A percentile compares a stretch with the other conserved stretches of the same genome.
These are phyloP conservation scores for Listronotus oregonensis DNA, from an alignment of 1,140 invertebrate genomes.

Conservation along the genomic window DNA sequence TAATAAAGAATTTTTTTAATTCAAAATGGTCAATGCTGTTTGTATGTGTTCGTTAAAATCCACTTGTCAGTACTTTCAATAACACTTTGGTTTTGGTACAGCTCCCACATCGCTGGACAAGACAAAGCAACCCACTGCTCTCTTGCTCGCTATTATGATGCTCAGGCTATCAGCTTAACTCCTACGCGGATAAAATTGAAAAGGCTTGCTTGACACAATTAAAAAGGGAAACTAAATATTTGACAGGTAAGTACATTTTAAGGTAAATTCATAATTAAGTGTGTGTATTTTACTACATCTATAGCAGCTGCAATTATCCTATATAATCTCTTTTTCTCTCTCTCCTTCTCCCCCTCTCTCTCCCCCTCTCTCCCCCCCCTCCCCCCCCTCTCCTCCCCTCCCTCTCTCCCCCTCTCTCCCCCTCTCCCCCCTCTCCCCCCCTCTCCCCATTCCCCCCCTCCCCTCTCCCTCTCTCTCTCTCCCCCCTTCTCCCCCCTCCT, in stretches of 20 bases:
- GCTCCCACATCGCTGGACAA: slow-evolving; percentile 98
- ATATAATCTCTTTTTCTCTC: too few relatives aligned
- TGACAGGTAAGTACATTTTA: slow-evolving; percentile 96
- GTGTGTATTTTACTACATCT: too few relatives aligned
- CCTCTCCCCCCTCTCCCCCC: too few relatives aligned
- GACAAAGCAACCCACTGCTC: slow-evolving; percentile 99
- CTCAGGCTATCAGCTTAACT: slow-evolving; percentile 85
- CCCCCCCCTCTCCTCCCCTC: too few relatives aligned
- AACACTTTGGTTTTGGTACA: slow-evolving; percentile 90
- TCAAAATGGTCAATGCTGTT: neutral
- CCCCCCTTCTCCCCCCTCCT: too few relatives aligned
- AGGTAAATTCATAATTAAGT: too few relatives aligned
- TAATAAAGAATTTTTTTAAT: neutral
- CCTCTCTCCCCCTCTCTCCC: too few relatives aligned
- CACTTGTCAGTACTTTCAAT: neutral
- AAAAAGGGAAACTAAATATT: slow-evolving; percentile 81
- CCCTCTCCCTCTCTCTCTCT: too few relatives aligned
- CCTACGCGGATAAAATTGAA: slow-evolving; percentile 88
- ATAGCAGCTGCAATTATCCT: too few relatives aligned
- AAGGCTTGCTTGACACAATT: slow-evolving; percentile 89
- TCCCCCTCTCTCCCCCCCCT: too few relatives aligned
- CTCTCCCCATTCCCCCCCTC: too few relatives aligned
- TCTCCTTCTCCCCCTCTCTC: too few relatives aligned
- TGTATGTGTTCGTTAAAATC: neutral
- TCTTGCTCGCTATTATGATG: slow-evolving; percentile 99